phyloP scores from a whole-genome alignment of 2,113 vertebrate genomes.

The Sporophila hypoxantha region DNA sequence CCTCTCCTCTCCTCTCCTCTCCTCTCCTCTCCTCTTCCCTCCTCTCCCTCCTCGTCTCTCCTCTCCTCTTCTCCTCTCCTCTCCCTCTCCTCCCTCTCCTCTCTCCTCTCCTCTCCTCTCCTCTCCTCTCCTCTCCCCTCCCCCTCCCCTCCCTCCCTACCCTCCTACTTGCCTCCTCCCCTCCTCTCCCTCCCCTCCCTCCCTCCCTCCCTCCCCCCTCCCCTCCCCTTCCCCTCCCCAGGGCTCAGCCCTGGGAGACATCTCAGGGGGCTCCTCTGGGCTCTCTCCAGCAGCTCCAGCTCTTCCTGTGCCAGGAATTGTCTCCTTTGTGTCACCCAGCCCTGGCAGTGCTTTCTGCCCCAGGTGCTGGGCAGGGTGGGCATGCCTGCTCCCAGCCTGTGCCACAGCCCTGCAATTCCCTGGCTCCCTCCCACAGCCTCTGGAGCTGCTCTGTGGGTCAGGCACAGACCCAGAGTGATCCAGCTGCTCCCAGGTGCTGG shows the following conservation, averaged over 20 bases:
- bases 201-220: too few relatives aligned
- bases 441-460: background rate
- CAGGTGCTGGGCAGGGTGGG: background rate
- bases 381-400: accelerated
- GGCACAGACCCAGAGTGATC: background rate
- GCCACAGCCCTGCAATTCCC: background rate
- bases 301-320: background rate
- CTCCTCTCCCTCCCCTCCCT: too few relatives aligned
- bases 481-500: background rate
- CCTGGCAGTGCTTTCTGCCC: accelerated
- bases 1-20: too few relatives aligned
- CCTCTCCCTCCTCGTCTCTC: too few relatives aligned
- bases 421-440: accelerated
- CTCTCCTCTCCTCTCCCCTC: background rate
- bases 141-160: too few relatives aligned
- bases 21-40: too few relatives aligned
- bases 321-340: background rate
- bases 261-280: accelerated
- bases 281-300: background rate
- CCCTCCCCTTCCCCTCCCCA: too few relatives aligned
- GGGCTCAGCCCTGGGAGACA: background rate
- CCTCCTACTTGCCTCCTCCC: too few relatives aligned
- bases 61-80: too few relatives aligned
- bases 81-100: background rate
- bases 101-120: too few relatives aligned